These are phyloP conservation scores for Platysteira castanea DNA, from an alignment of 2,113 vertebrate species.

Conservation along the genomic window DNA sequence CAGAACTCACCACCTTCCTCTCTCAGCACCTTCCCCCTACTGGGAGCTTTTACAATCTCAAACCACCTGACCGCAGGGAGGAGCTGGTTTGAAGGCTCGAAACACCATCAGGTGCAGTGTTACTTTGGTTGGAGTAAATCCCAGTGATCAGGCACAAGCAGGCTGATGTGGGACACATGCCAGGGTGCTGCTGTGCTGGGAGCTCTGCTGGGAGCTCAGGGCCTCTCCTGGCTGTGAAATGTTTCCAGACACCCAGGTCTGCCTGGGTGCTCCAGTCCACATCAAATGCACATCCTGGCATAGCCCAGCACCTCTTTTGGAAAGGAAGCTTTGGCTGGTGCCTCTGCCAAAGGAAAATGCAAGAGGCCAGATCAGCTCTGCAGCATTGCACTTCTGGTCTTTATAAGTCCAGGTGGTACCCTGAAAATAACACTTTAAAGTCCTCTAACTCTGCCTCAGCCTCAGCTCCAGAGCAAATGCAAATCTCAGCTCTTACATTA, in stretches of 20 bases:
- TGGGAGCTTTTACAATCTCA: neutral
- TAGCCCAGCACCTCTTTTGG: neutral
- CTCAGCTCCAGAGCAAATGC: neutral
- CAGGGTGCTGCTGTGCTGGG: neutral
- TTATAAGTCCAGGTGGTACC: neutral
- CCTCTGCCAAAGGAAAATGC: conserved; percentile 4
- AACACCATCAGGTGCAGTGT: neutral
- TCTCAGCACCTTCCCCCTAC: fast-evolving
- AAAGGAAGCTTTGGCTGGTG: neutral
- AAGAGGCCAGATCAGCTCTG: neutral
- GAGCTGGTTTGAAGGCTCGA: neutral
- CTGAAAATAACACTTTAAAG: conserved; percentile 12
- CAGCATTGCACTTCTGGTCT: neutral
- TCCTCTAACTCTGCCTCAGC: neutral
- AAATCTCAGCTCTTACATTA: neutral
- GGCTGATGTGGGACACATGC: neutral
- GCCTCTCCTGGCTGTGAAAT: neutral
- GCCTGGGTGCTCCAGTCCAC: neutral
- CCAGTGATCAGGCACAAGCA: neutral
- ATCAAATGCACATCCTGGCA: neutral
- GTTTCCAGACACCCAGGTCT: neutral
- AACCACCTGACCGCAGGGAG: neutral
- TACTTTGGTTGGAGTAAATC: neutral
- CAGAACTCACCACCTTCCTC: fast-evolving
- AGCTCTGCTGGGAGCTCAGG: neutral